Conservation (phyloP, 2,888 invertebrate species). For the Notodonta dromedarius region DNA sequence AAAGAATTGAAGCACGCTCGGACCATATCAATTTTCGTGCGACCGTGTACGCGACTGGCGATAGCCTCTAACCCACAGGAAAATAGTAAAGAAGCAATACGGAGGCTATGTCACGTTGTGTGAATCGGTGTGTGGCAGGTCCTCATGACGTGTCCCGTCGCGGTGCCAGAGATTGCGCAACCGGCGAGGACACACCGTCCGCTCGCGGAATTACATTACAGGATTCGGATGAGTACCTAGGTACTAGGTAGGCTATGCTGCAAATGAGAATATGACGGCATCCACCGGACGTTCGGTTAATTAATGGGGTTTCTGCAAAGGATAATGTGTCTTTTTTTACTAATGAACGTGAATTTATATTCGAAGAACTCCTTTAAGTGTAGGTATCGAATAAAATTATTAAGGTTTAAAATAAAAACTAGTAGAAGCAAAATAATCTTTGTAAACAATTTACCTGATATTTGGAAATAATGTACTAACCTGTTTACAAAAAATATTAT, state of each 20-base stretch:
- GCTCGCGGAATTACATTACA: constrained; percentile 55
- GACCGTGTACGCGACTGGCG: constrained; percentile 38
- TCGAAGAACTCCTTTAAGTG: background rate
- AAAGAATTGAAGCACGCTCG: constrained; percentile 20
- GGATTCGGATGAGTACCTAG: constrained; percentile 43
- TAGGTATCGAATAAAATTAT: no score
- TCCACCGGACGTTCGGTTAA: constrained; percentile 33
- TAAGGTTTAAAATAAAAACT: no score
- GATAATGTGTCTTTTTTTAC: constrained; percentile 14
- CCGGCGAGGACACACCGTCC: constrained; percentile 55
- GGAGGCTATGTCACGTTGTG: constrained; percentile 68
- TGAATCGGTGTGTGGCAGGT: constrained; percentile 46
- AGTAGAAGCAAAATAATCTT: no score
- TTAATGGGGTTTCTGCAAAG: constrained; percentile 17
- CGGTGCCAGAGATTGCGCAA: constrained; percentile 53
- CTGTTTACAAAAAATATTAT: no score
- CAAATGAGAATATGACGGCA: constrained; percentile 31
- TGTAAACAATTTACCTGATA: no score
- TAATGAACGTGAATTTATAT: background rate
- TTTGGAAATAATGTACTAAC: no score
- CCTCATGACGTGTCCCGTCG: constrained; percentile 57
- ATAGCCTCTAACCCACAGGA: constrained; percentile 58
- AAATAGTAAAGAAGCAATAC: constrained; percentile 69
- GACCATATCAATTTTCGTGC: constrained; percentile 35
- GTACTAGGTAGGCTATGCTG: constrained; percentile 27